These are phyloP conservation scores for Diplosoma virens DNA, from an alignment of 23 tunicate genomes.

Conservation along the genomic window DNA sequence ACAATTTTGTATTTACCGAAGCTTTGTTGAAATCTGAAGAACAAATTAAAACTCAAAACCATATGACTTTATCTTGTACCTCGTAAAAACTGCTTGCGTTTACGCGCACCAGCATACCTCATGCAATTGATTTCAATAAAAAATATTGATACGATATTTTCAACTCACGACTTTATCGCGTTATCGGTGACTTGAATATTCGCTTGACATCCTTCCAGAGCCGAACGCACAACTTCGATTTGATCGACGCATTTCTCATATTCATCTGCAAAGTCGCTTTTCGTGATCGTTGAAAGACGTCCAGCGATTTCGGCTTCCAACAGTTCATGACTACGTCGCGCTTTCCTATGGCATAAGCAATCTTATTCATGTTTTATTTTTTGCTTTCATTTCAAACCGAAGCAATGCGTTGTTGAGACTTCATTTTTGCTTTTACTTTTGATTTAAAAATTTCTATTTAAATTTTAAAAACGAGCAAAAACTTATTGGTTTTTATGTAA, in stretches of 20 bases:
- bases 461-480: too few relatives aligned
- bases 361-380: too few relatives aligned
- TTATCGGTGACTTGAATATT: conserved; percentile 44
- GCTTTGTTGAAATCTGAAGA: conserved; percentile 50
- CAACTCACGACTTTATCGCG: conserved; percentile 62
- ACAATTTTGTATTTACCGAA: conserved; percentile 63
- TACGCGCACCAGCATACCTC: background rate
- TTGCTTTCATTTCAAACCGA: too few relatives aligned
- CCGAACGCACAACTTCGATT: conserved; percentile 42
- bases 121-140: background rate
- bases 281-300: conserved; percentile 39
- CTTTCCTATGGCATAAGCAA: too few relatives aligned
- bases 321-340: conserved; percentile 35
- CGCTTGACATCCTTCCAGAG: conserved; percentile 50
- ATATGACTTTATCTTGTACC: background rate
- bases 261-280: conserved; percentile 58
- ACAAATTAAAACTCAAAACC: background rate
- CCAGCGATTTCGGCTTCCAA: conserved; percentile 54
- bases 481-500: too few relatives aligned
- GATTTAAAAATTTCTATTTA: too few relatives aligned
- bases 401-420: too few relatives aligned
- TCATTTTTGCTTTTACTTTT: too few relatives aligned
- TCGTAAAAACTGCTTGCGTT: background rate
- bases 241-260: conserved; percentile 73
- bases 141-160: background rate